A percentile compares a stretch with the other conserved stretches of the same genome.
These are phyloP conservation scores for Atta cephalotes DNA, from an alignment of 1,140 invertebrate species.

Conservation along the genomic window DNA sequence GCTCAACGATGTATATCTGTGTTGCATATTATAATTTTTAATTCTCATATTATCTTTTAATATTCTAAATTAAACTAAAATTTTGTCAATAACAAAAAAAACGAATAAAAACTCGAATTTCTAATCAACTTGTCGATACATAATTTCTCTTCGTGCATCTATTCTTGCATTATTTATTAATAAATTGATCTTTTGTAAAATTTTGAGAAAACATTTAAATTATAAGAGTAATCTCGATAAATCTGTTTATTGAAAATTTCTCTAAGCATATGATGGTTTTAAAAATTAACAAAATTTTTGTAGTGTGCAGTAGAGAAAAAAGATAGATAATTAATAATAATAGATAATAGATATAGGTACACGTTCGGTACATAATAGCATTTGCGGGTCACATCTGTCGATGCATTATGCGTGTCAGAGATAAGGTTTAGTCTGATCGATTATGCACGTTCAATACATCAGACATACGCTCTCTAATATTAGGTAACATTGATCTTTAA, in stretches of 20 bases:
- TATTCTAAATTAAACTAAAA: neutral
- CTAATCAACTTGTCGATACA: neutral
- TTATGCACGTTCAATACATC: conserved; percentile 35
- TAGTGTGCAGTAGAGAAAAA: neutral
- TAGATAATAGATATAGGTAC: conserved; percentile 42
- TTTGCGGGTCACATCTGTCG: conserved; percentile 67
- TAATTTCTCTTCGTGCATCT: neutral
- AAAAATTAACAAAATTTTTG: conserved; percentile 16
- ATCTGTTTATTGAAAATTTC: neutral
- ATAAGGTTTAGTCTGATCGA: conserved; percentile 60
- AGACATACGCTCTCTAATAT: neutral
- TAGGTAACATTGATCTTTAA: conserved; percentile 23
- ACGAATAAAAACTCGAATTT: neutral
- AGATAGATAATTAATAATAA: conserved; percentile 51
- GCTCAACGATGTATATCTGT: neutral
- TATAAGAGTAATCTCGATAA: neutral
- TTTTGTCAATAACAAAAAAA: neutral
- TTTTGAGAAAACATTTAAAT: neutral
- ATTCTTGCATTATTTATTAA: neutral
- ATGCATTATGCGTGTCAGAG: conserved; percentile 37
- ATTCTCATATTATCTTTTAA: neutral
- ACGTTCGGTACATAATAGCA: conserved; percentile 51
- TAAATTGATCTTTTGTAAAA: neutral
- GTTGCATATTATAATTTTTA: neutral
- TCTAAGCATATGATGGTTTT: neutral